Evolutionary conservation across 2,113 vertebrate species (phyloP).

Genomic region (Cettia cetti): DNA sequence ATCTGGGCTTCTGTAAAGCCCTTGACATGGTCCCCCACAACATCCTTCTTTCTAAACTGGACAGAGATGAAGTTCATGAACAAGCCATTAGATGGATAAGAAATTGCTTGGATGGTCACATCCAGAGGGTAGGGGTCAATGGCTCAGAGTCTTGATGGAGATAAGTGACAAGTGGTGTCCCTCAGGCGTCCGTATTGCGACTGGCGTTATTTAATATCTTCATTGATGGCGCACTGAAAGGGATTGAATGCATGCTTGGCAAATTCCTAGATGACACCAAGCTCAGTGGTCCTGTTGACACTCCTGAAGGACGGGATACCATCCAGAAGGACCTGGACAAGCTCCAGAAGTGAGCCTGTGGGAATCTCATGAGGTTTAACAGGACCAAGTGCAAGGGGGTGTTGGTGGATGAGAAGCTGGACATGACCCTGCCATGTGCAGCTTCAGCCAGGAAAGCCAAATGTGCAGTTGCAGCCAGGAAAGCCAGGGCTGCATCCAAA

Average conservation of each 20-base stretch:
- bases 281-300: not conserved
- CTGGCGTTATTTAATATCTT: not conserved
- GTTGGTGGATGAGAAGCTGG: not conserved
- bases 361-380: not conserved
- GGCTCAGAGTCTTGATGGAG: not conserved
- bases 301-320: not conserved
- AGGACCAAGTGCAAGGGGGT: not conserved
- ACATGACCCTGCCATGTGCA: fast-evolving
- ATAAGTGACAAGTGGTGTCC: not conserved
- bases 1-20: not conserved
- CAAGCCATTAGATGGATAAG: not conserved
- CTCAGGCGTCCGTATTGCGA: not conserved
- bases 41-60: not conserved
- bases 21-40: not conserved
- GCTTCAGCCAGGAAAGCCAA: not conserved
- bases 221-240: not conserved
- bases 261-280: not conserved
- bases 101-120: not conserved
- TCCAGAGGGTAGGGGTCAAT: not conserved
- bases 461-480: fast-evolving
- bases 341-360: not conserved
- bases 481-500: not conserved
- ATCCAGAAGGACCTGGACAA: not conserved
- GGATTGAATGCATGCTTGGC: fast-evolving
- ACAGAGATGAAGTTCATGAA: not conserved